A percentile compares a stretch with the other conserved stretches of the same genome.
phyloP scores from a whole-genome alignment of 2,113 vertebrate species.

The Phodopus roborovskii region DNA sequence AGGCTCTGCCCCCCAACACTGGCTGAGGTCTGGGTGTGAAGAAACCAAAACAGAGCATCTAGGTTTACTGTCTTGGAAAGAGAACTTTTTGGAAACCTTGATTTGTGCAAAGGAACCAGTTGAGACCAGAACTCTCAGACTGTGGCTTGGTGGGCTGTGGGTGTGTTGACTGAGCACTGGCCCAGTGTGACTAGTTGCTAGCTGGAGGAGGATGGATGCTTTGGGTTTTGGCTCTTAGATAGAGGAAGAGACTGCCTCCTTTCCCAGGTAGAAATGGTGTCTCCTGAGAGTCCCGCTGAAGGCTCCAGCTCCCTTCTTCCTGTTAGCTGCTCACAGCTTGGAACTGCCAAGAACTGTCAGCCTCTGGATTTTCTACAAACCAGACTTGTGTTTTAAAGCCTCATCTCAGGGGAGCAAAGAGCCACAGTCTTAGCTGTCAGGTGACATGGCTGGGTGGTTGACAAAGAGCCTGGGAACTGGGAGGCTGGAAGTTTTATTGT shows the following conservation, averaged over 20 bases:
- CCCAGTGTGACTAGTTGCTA: neutral
- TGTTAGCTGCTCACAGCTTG: neutral
- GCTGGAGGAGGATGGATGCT: too few relatives aligned
- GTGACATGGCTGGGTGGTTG: slow-evolving; percentile 46
- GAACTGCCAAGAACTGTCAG: neutral
- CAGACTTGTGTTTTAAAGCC: slow-evolving; percentile 50
- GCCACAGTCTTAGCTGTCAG: slow-evolving; percentile 52
- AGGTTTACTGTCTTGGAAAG: neutral
- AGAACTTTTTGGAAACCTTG: neutral
- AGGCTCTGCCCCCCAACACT: neutral
- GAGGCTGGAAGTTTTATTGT: slow-evolving; percentile 60
- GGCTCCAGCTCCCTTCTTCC: neutral
- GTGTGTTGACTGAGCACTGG: neutral
- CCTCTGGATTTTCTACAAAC: slow-evolving; percentile 52
- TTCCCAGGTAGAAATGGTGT: neutral
- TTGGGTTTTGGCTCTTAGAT: neutral
- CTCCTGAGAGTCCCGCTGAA: neutral
- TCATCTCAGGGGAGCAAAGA: neutral
- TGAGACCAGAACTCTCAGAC: neutral
- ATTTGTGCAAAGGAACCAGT: neutral
- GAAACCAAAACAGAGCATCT: neutral
- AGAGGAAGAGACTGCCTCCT: neutral
- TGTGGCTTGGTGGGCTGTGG: neutral
- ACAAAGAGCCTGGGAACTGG: slow-evolving; percentile 71
- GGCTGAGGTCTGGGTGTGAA: neutral